These are phyloP conservation scores for Drosophila macrothrix DNA, from an alignment of 2,888 invertebrate genomes.

Conservation along the genomic window DNA sequence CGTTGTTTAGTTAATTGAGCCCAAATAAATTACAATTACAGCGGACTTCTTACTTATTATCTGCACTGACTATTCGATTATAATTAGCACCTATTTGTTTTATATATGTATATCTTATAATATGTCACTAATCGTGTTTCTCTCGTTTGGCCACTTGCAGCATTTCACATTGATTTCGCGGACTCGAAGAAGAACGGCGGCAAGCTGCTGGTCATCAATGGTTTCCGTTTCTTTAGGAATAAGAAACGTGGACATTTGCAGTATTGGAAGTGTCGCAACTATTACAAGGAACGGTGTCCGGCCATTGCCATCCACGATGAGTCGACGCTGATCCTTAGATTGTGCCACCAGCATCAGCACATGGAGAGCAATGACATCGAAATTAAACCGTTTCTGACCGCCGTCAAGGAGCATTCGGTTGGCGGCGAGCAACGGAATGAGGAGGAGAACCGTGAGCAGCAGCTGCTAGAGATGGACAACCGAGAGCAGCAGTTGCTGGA, in stretches of 20 bases:
- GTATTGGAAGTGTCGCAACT: slow-evolving; percentile 85
- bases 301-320: slow-evolving; percentile 85
- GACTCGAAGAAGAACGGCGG: slow-evolving; percentile 85
- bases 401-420: slow-evolving; percentile 26
- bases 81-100: background rate
- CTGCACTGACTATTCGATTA: background rate
- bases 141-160: slow-evolving; percentile 62
- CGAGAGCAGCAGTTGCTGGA: background rate
- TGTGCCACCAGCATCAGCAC: slow-evolving; percentile 85
- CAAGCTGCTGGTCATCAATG: slow-evolving; percentile 84
- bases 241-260: slow-evolving; percentile 84
- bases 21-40: slow-evolving; percentile 50
- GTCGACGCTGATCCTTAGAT: slow-evolving; percentile 80
- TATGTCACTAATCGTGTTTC: slow-evolving; percentile 24
- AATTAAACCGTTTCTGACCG: slow-evolving; percentile 78
- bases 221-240: slow-evolving; percentile 85
- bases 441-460: slow-evolving; percentile 1
- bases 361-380: slow-evolving; percentile 83
- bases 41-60: slow-evolving; percentile 20
- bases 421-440: slow-evolving; percentile 8
- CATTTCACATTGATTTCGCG: slow-evolving; percentile 84
- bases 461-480: background rate
- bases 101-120: background rate
- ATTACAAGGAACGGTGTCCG: slow-evolving; percentile 85
- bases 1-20: slow-evolving; percentile 29